These are phyloP conservation scores for Hyperoodon ampullatus DNA, from an alignment of 2,113 vertebrate genomes.

Conservation along the genomic window DNA sequence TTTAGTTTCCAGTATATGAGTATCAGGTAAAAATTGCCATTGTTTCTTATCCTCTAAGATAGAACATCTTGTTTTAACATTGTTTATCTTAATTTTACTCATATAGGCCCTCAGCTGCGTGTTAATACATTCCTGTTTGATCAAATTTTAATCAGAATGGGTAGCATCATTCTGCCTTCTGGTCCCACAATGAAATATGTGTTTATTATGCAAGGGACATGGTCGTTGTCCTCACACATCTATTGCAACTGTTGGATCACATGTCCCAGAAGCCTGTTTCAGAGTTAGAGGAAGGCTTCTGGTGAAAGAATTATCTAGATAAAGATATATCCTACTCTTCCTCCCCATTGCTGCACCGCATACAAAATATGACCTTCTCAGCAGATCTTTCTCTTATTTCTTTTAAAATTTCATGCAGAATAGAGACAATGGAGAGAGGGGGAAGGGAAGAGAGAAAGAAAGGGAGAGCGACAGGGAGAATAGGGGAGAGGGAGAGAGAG, in stretches of 20 bases:
- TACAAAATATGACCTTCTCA: neutral
- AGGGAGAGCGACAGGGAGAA: neutral
- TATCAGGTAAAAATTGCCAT: neutral
- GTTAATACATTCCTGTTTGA: neutral
- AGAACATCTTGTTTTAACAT: neutral
- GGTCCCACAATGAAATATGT: neutral
- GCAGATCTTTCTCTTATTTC: neutral
- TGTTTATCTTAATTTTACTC: neutral
- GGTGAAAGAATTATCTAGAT: neutral
- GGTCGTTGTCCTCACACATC: neutral
- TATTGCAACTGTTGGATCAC: neutral
- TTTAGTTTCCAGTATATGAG: neutral
- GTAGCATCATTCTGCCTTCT: neutral
- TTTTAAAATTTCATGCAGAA: neutral
- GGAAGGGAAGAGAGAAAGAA: neutral
- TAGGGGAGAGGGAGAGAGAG: neutral
- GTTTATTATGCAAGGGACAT: neutral
- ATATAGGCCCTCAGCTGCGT: neutral
- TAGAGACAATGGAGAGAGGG: neutral
- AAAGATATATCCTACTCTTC: neutral
- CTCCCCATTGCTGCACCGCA: neutral
- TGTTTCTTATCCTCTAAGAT: neutral
- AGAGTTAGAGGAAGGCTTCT: neutral
- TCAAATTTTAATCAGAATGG: slow-evolving; percentile 3
- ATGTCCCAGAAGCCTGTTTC: neutral